Conservation (phyloP, 2,888 invertebrate species). For the Drosophila fulvimacula region DNA sequence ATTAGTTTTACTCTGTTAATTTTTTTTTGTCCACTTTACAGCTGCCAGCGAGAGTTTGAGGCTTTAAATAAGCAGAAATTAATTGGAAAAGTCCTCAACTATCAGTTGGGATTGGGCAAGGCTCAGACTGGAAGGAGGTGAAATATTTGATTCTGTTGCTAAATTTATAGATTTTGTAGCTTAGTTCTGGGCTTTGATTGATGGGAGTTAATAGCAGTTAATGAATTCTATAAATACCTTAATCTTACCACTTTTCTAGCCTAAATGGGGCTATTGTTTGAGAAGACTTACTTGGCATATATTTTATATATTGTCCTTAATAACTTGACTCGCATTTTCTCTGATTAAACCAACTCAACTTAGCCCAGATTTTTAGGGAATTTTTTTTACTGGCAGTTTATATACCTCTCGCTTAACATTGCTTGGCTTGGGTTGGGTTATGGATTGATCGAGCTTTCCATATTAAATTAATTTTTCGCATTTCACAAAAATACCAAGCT, state of each 20-base stretch:
- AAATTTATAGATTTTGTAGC: neutral
- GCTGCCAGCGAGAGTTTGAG: constrained; percentile 18
- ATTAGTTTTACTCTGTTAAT: constrained; percentile 82
- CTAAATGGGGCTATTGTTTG: no score
- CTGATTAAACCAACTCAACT: no score
- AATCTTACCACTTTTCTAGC: no score
- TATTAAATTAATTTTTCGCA: neutral
- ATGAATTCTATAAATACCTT: no score
- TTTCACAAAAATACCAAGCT: neutral
- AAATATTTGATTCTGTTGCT: neutral
- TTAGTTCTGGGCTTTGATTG: neutral
- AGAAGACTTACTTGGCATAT: no score
- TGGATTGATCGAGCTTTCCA: neutral
- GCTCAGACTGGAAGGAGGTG: neutral
- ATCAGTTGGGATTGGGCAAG: constrained; percentile 9
- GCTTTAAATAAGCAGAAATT: constrained; percentile 69
- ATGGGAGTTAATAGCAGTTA: neutral
- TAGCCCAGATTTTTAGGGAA: no score
- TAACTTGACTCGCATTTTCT: neutral
- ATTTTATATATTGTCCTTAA: neutral
- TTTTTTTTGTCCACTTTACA: constrained; percentile 49
- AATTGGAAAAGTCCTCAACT: constrained; percentile 74
- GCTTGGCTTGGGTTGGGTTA: no score
- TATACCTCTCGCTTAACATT: no score
- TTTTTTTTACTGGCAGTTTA: no score